A percentile compares a stretch with the other conserved stretches of the same genome.
Conservation (phyloP, 2,888 invertebrate species). For the Diabrotica balteata region DNA sequence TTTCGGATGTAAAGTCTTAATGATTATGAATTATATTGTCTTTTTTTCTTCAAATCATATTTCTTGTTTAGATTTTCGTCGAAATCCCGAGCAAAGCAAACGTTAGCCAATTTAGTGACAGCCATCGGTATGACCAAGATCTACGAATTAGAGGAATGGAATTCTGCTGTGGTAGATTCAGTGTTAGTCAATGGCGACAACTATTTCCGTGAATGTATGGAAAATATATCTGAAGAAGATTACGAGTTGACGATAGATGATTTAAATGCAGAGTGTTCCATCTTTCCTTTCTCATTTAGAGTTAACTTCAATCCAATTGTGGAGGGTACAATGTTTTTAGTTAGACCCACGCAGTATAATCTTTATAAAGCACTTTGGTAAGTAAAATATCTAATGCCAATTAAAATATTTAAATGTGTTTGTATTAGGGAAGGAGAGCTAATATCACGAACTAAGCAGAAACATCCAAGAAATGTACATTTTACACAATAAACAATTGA, state of each 20-base stretch:
- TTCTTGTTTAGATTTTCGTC: conserved; percentile 59
- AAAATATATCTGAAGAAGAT: conserved; percentile 62
- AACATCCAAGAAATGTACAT: too few species aligned
- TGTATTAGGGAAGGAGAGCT: too few species aligned
- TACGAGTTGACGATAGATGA: conserved; percentile 68
- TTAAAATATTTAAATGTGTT: too few species aligned
- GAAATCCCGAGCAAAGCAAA: conserved; percentile 69
- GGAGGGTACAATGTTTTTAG: conserved; percentile 70
- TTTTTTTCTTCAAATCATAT: too few species aligned
- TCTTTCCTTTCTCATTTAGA: conserved; percentile 68
- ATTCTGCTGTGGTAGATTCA: conserved; percentile 67
- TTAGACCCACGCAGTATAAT: conserved; percentile 66
- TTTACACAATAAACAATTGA: too few species aligned
- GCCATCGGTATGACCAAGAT: conserved; percentile 65
- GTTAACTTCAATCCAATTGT: conserved; percentile 66
- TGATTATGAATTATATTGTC: too few species aligned
- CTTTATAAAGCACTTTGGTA: conserved; percentile 66
- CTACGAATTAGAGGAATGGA: conserved; percentile 71
- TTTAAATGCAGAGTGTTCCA: conserved; percentile 63
- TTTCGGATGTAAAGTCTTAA: too few species aligned
- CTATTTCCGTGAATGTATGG: conserved; percentile 64
- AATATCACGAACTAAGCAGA: too few species aligned
- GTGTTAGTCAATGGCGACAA: conserved; percentile 67
- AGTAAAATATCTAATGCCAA: conserved; percentile 21
- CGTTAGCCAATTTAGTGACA: conserved; percentile 63